Conservation (phyloP, 2,888 invertebrate species). For the Drosophila kokeensis region DNA sequence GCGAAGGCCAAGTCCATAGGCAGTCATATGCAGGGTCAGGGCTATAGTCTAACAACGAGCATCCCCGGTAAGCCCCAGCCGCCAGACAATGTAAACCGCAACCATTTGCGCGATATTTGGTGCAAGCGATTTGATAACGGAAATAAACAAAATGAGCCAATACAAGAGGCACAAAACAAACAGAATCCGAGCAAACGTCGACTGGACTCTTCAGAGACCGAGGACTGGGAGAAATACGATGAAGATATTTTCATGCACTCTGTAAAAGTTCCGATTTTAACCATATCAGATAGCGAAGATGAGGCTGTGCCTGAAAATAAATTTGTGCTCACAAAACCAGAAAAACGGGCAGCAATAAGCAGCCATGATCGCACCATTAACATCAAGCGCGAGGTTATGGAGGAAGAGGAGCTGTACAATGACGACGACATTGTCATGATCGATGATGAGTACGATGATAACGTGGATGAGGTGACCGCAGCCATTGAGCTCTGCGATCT, state of each 20-base stretch:
- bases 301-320: too few species aligned
- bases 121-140: slow-evolving; percentile 68
- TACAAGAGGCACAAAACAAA: neutral
- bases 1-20: neutral
- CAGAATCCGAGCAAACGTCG: slow-evolving; percentile 59
- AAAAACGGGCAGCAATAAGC: too few species aligned
- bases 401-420: slow-evolving; percentile 64
- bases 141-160: neutral
- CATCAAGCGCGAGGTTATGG: slow-evolving; percentile 83
- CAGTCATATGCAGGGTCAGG: slow-evolving; percentile 59
- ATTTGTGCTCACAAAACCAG: too few species aligned
- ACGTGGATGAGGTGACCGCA: too few species aligned
- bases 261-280: too few species aligned
- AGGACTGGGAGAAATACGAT: too few species aligned
- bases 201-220: slow-evolving; percentile 21
- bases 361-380: too few species aligned
- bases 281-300: too few species aligned
- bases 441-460: slow-evolving; percentile 42
- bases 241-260: too few species aligned
- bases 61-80: neutral
- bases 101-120: slow-evolving; percentile 80
- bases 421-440: slow-evolving; percentile 82
- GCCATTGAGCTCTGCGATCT: too few species aligned
- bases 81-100: slow-evolving; percentile 54
- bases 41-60: slow-evolving; percentile 56